Base-by-base conservation (phyloP, 2,888 invertebrate genomes). In the Epinotia demarniana region DNA sequence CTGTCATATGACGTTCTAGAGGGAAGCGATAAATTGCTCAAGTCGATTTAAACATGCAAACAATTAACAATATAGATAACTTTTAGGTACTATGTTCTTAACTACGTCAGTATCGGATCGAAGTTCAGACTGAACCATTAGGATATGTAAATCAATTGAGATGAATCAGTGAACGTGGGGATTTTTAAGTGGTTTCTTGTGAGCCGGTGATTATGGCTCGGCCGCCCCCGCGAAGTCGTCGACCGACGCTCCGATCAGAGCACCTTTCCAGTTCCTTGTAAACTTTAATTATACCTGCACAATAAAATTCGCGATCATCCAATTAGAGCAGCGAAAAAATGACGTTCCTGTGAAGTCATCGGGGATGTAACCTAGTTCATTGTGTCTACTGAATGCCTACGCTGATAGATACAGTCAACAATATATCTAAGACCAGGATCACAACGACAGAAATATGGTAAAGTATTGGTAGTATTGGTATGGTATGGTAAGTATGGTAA, bases 141-240 rank as follows among this genome's bases (percentile, higher is more conserved):
- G 66, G 70, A 71, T 75, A 75, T 71, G 75, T 66, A 75, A 75
- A 75, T 71, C 66, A 46, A 61, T 39, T 55, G 46, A 67, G 75
- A 46, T 75, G 75, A 75, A 75, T 75, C 75, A 71, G 75, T 71
- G 66, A 75, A 66, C 61, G 75, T 71, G 71, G 75, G 71, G 75
- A 75, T 75, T 71, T 75, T 75, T 67, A 75, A 75, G 75, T 71
- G 76, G 81, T 83, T 84, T 86, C 83, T 83, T 77, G 78, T 79
- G 79, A 85, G 79, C 60, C 68, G 78, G 75, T 78, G 77, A 79
- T 79, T 80, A 70, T 71, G 74, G 77, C 69, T 61, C 61, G 72
- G 64, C 68, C 77, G 77, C 77, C 82, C 77, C 80, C 80, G 72
- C 71, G 75, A 79, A 81, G 87, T 88, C 89, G 87, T 82, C 85